Evolutionary conservation across 2,888 invertebrate species (phyloP).

Genomic region (Teinopalpus imperialis): DNA sequence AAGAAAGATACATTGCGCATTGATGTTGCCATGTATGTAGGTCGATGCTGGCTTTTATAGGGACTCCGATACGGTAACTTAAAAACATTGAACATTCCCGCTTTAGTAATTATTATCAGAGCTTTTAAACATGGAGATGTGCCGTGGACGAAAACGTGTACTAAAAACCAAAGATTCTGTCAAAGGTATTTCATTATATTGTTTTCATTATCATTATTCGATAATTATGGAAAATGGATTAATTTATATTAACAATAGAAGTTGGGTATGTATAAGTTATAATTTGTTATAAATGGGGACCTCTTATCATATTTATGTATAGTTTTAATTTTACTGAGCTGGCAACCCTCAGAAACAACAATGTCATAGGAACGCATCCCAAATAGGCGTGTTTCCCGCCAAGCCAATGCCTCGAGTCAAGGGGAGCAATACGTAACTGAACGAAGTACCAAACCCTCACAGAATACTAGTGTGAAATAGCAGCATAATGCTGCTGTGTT

Average conservation of each 20-base stretch:
- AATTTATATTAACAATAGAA: too few relatives aligned
- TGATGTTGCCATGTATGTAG: slow-evolving; percentile 3
- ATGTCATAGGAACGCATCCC: slow-evolving; percentile 18
- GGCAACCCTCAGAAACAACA: slow-evolving; percentile 11
- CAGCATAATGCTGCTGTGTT: too few relatives aligned
- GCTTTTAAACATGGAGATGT: slow-evolving; percentile 2
- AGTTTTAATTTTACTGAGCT: too few relatives aligned
- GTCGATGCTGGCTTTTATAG: not conserved
- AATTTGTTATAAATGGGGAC: too few relatives aligned
- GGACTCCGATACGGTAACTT: slow-evolving; percentile 6
- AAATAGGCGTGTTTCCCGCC: slow-evolving; percentile 25
- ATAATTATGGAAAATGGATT: too few relatives aligned
- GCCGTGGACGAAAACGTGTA: not conserved
- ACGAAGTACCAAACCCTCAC: too few relatives aligned
- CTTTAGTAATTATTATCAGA: slow-evolving; percentile 13
- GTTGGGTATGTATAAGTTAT: too few relatives aligned
- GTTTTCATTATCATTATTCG: too few relatives aligned
- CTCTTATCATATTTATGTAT: too few relatives aligned
- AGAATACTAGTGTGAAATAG: too few relatives aligned
- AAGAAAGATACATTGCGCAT: not conserved
- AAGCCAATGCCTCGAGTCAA: slow-evolving; percentile 26
- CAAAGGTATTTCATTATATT: too few relatives aligned
- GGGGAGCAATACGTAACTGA: too few relatives aligned
- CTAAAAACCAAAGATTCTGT: slow-evolving; percentile 12
- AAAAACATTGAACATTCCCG: slow-evolving; percentile 4